These are phyloP conservation scores for Bettongia penicillata DNA, from an alignment of 2,113 vertebrate genomes.

Conservation along the genomic window DNA sequence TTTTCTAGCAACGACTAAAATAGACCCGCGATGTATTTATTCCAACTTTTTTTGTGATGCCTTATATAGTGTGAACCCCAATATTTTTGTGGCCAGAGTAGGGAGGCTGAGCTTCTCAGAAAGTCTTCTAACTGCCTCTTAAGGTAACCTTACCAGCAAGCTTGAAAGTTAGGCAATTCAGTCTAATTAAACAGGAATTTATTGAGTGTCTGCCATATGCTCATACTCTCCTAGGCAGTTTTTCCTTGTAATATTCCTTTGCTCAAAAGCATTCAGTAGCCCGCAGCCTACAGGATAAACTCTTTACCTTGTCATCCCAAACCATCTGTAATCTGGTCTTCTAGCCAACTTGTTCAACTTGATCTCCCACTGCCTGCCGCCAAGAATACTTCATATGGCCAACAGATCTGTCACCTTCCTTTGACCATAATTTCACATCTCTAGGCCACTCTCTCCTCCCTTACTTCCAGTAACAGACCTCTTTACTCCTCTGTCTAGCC, in stretches of 20 bases:
- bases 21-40: neutral
- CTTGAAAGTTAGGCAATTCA: neutral
- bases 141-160: neutral
- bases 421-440: neutral
- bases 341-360: neutral
- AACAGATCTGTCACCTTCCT: neutral
- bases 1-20: neutral
- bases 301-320: neutral
- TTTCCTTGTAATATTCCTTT: conserved; percentile 12
- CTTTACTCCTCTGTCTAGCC: neutral
- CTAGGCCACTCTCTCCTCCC: neutral
- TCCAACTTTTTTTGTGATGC: neutral
- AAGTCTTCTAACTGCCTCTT: neutral
- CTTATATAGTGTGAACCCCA: neutral
- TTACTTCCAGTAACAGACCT: neutral
- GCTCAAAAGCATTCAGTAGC: neutral
- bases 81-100: neutral
- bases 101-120: neutral
- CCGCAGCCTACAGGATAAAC: neutral
- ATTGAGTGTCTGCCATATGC: neutral
- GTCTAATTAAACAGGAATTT: neutral
- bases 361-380: neutral
- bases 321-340: neutral
- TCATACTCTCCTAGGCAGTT: neutral
- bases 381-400: neutral